Evolutionary conservation across 2,888 invertebrate species (phyloP), one percentile per base, ranked within the genome.

Genomic region (Stenchaetothrips biformis): DNA sequence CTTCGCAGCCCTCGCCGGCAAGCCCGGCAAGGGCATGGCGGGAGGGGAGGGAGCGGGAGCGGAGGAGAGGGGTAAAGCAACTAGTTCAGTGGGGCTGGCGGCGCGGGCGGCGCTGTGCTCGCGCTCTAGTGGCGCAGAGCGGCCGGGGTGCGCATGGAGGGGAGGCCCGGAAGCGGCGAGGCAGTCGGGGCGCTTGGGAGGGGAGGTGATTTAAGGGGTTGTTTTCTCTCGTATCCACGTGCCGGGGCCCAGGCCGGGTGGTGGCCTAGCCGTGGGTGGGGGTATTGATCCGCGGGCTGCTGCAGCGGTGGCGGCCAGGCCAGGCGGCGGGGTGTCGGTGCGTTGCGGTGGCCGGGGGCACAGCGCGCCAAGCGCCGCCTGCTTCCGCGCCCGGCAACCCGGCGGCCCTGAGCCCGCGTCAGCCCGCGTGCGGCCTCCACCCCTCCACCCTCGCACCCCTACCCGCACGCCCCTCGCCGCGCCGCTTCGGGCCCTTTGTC

Each of bases 21-120:
- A 37, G 37, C 2, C 37, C 37, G 37, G 37, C 37, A 37, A 37
- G 37, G 37, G 37, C 37, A 37, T 37, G 37, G 67, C 21, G 67
- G 67, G 67, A 18, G 67, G 67, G 21, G 67, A 4, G 9, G 21
- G 25, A 11, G 25, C 21, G 67, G 25, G 67, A 21, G 67, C 7
- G 67, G 59, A 21, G 6, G 67, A n/a, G 67, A n/a, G 21, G 21
- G 21, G 67, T 25, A 11, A 25, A 74, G 67, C 67, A 74, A 74
- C 67, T 74, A 74, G 67, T 74, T 74, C 67, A 74, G 67, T 74
- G 67, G 67, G 67, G 67, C 67, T 74, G 67, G 67, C 37, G 37
- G 37, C 37, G 37, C 37, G 37, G 37, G 37, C 37, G 37, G 37
- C 37, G 4, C 37, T 37, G 37, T 37, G 37, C 37, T 37, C 37